phyloP scores from a whole-genome alignment of 2,797 vertebrate species.

The Myotis daubentonii region DNA sequence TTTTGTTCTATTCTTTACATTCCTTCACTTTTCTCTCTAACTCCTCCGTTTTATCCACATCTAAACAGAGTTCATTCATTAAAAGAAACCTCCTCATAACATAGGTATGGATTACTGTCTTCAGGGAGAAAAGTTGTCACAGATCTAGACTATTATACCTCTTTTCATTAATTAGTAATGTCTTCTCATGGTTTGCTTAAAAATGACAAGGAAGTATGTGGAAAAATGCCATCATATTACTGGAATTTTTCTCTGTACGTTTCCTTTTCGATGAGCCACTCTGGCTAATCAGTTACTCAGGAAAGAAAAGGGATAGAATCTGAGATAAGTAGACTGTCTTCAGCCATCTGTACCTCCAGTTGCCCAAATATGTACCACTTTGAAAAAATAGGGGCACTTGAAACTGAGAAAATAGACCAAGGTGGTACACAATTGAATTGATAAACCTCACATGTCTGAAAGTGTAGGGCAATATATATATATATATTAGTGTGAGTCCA shows the following conservation, averaged over 20 bases:
- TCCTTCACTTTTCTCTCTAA: not conserved
- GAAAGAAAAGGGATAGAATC: not conserved
- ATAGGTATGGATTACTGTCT: not conserved
- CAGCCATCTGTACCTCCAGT: not conserved
- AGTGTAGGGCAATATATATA: not conserved
- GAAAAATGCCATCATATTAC: not conserved
- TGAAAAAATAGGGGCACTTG: not conserved
- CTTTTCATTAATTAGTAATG: not conserved
- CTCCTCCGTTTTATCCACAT: not conserved
- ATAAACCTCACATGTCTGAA: not conserved
- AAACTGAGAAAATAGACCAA: not conserved
- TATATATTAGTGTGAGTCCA: not conserved
- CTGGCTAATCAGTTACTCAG: constrained; percentile 35
- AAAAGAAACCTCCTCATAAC: not conserved
- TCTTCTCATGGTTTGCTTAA: not conserved
- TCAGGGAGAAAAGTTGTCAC: not conserved
- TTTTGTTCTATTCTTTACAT: not conserved
- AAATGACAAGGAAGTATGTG: not conserved
- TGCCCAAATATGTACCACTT: not conserved
- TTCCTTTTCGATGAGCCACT: not conserved
- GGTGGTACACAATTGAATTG: not conserved
- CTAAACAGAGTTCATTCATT: not conserved
- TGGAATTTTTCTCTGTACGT: not conserved
- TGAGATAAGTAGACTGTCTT: constrained; percentile 30
- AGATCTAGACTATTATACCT: not conserved